These are phyloP conservation scores for Scaptomyza montana DNA, from an alignment of 1,140 invertebrate genomes.

Conservation along the genomic window DNA sequence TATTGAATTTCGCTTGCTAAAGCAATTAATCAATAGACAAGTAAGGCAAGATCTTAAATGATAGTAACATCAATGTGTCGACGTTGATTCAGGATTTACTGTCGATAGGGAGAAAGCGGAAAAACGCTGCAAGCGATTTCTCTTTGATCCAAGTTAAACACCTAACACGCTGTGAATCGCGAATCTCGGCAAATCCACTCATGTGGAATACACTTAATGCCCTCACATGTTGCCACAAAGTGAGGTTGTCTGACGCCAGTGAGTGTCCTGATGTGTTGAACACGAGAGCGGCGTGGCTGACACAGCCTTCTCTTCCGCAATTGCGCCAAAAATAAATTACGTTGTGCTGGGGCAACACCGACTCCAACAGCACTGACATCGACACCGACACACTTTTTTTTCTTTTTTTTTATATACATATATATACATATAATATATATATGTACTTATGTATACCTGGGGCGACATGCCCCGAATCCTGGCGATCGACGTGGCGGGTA, in stretches of 20 bases:
- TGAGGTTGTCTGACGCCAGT: background rate
- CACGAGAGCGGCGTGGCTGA: constrained; percentile 39
- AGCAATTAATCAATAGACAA: constrained; percentile 12
- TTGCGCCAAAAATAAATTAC: constrained; percentile 69
- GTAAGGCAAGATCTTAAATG: constrained; percentile 13
- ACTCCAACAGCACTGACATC: constrained; percentile 15
- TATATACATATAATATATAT: background rate
- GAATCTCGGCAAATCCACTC: constrained; percentile 68
- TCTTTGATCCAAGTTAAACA: constrained; percentile 69
- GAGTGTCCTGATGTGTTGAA: constrained; percentile 34
- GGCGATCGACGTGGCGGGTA: constrained; percentile 47
- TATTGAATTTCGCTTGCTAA: no score
- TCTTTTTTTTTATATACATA: constrained; percentile 7
- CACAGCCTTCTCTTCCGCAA: constrained; percentile 40
- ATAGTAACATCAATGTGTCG: constrained; percentile 38
- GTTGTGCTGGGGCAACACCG: constrained; percentile 43
- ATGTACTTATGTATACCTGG: background rate
- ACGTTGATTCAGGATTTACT: constrained; percentile 18
- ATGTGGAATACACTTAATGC: constrained; percentile 66
- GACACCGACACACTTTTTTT: constrained; percentile 25
- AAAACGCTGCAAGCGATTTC: constrained; percentile 52
- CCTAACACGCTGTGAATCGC: constrained; percentile 65
- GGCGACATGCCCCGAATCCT: constrained; percentile 40
- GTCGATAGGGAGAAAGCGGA: background rate
- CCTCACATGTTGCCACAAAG: constrained; percentile 40